Base-by-base conservation (phyloP, 2,888 invertebrate genomes). In the Melinopterus prodromus region DNA sequence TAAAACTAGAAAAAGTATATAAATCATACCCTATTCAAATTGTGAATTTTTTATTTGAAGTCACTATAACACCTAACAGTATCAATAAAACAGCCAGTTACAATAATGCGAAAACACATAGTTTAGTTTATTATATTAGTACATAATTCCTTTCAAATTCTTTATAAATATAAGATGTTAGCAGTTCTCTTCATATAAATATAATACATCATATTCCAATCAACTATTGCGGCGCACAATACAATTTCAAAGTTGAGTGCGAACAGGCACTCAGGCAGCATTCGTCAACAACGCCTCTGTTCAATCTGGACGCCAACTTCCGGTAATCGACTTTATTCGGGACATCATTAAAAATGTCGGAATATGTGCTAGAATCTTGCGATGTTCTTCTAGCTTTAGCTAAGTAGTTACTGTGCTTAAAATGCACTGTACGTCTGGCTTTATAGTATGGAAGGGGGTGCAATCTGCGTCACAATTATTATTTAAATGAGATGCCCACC, bases 201-300 rank as follows among this genome's bases (percentile, higher is more conserved):
- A 26, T 26, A 26, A 26, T 26, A 26, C 26, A 70, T 70, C n/a
- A 70, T 70, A 12, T 0, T 70, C 16, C 70, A 70, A 16, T 70
- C 6, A 70, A 12, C 6, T 36, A 26, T 35, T 77, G 37, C n/a
- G 53, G 15, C 16, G 77, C 79, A 53, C 79, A 80, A 36, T 80
- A 80, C n/a, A 53, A 16, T 53, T 35, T 37, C 16, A 80, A 37
- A n/a, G 77, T 77, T 9, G 37, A 70, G 74, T 74, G 72, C 14
- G 77, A 69, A 38, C 79, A 80, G 2, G 79, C 16, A 37, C 72
- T 71, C 16, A 69, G 74, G 38, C 79, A 80, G n/a, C 79, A 80
- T 72, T 80, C 79, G n/a, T 80, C 79, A 36, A 71, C 77, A 7
- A 77, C 77, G 1, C 77, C 77, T 5, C 77, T 74, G 53, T 6